Base-by-base conservation (phyloP, 1,140 invertebrate genomes). In the Aphelenchoides fujianensis region DNA sequence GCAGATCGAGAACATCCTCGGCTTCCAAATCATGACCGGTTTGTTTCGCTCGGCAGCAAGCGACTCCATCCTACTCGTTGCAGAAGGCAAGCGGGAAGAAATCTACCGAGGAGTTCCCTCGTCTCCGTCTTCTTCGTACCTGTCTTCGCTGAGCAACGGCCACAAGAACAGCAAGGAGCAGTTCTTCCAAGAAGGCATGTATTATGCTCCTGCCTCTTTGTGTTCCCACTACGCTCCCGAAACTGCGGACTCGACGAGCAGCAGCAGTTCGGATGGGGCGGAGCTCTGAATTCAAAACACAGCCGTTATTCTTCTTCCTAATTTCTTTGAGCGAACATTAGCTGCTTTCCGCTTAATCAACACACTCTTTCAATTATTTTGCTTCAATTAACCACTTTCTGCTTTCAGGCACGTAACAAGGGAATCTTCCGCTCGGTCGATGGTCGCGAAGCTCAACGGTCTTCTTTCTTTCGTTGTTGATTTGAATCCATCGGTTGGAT, bases 1-100 rank as follows among this genome's bases (percentile, higher is more conserved):
- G 27, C 71, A 83, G 59, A 84, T 83, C 30, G 81, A 83, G 69
- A 70, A 75, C 7, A 32, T 83, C 12, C 78, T 74, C 55, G 81
- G 81, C 2, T 84, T 83, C 55, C 82, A 73, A 9, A 82, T 79
- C 55, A 79, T 69, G 2, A 69, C 68, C 19, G 78, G 78, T 79
- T 19, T 16, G 70, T 67, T 75, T n/a, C n/a, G n/a, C n/a, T n/a
- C n/a, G n/a, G n/a, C n/a, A n/a, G n/a, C n/a, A n/a, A n/a, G n/a
- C n/a, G n/a, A n/a, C n/a, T n/a, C n/a, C 34, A 5, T 61, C 23
- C 62, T 70, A 69, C 30, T 69, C 55, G 0, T 70, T 70, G 41
- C 67, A 66, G 63, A 66, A n/a, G n/a, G 16, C 36, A 34, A 34
- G 32, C 36, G 12, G 27, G 63, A 66, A 35, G 16, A 59, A 7